Percentiles rank a stretch among this genome's conserved stretches.
Conservation (phyloP, 2,888 invertebrate genomes). For the Diarsia rubi region DNA sequence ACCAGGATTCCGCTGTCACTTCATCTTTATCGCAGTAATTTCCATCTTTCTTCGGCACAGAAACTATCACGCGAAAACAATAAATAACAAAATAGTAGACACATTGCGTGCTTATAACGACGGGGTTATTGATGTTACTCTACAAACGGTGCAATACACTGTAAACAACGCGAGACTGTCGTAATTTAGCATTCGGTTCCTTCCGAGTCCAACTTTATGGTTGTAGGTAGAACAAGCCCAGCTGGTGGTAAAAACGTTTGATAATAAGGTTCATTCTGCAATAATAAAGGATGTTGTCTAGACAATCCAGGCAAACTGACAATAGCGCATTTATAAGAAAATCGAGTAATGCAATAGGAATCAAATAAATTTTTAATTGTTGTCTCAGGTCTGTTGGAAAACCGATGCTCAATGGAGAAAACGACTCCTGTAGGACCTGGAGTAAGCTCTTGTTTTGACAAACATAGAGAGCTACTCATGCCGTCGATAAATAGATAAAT, state of each 20-base stretch:
- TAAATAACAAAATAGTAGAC: constrained; percentile 47
- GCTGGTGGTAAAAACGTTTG: constrained; percentile 19
- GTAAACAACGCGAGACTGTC: constrained; percentile 35
- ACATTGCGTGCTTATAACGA: constrained; percentile 58
- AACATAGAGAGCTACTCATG: background rate
- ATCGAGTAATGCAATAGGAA: background rate
- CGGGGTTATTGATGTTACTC: constrained; percentile 55
- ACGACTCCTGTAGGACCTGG: background rate
- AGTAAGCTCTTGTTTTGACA: background rate
- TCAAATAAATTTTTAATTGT: background rate
- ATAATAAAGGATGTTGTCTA: constrained; percentile 3
- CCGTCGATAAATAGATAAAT: too few relatives aligned
- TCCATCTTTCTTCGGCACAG: constrained; percentile 43
- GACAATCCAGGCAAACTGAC: background rate
- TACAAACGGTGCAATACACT: constrained; percentile 49
- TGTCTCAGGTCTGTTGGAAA: background rate
- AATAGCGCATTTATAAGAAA: background rate
- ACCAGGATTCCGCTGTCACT: constrained; percentile 55
- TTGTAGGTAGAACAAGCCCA: background rate
- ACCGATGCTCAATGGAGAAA: background rate
- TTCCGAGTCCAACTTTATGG: constrained; percentile 50
- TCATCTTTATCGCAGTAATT: constrained; percentile 51
- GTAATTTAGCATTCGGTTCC: constrained; percentile 56
- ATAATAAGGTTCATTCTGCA: constrained; percentile 9
- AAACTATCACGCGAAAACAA: constrained; percentile 58